A percentile compares a stretch with the other conserved stretches of the same genome.
Conservation (phyloP, 37 sponge, comb jelly and placozoan genomes). For the Cliona cf. orientalis region DNA sequence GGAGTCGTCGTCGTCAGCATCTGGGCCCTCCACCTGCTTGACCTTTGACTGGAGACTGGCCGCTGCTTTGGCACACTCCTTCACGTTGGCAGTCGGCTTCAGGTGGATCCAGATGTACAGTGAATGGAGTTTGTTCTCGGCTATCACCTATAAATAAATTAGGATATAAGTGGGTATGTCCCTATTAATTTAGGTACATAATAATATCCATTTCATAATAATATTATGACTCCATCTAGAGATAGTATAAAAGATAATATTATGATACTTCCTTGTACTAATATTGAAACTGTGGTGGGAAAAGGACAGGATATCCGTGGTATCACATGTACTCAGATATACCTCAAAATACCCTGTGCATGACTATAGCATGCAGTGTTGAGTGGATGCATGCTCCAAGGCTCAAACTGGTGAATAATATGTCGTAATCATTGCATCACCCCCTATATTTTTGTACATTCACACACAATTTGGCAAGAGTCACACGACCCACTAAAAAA, state of each 20-base stretch:
- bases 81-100: constrained; percentile 39
- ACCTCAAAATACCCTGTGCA: no score
- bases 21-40: background rate
- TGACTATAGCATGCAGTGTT: no score
- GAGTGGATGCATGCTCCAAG: no score
- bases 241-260: background rate
- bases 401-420: no score
- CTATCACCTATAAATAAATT: constrained; percentile 27
- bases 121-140: constrained; percentile 53
- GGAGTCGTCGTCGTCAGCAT: constrained; percentile 40
- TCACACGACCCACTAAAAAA: no score
- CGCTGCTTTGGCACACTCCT: constrained; percentile 51
- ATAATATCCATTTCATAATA: background rate
- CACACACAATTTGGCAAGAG: no score
- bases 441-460: background rate
- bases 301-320: no score
- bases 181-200: background rate
- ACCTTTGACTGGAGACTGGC: constrained; percentile 45
- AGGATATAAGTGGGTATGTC: background rate
- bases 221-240: background rate
- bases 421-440: no score
- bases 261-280: no score
- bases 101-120: constrained; percentile 72
- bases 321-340: no score
- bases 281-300: no score